Percentiles rank a stretch among this genome's conserved stretches.
Conservation (phyloP, 2,113 vertebrate genomes). For the Nansenia antarctica region DNA sequence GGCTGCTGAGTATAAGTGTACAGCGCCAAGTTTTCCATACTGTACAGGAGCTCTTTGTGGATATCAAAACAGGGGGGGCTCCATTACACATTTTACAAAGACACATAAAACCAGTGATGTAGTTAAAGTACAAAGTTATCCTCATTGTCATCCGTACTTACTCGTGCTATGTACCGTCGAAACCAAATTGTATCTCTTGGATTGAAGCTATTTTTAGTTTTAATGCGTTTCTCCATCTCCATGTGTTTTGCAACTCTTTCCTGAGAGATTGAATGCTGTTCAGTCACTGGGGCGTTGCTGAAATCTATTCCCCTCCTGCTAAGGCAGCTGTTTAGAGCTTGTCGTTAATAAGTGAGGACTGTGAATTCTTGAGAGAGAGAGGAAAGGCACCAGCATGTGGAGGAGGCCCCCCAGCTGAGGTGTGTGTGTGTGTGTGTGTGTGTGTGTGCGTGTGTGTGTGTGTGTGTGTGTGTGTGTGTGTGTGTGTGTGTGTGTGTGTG, state of each 20-base stretch:
- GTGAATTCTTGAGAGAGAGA: conserved; percentile 6
- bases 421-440: no score
- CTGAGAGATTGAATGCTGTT: conserved; percentile 38
- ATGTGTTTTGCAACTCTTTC: conserved; percentile 48
- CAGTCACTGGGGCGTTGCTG: conserved; percentile 47
- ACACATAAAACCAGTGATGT: not conserved
- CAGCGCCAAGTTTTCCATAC: conserved; percentile 13
- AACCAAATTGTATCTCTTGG: not conserved
- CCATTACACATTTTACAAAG: no score
- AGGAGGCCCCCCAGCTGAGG: conserved; percentile 20
- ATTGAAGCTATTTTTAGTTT: conserved; percentile 37
- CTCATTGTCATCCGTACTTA: conserved; percentile 17
- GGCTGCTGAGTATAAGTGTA: conserved; percentile 39
- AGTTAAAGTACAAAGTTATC: conserved; percentile 8
- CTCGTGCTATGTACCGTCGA: not conserved
- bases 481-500: no score
- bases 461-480: no score
- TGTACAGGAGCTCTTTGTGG: no score
- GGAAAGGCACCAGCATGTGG: conserved; percentile 38
- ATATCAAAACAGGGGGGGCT: not conserved
- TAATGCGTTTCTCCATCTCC: conserved; percentile 50
- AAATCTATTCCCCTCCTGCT: conserved; percentile 56
- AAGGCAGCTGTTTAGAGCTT: conserved; percentile 52
- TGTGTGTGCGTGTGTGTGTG: no score
- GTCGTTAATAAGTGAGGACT: conserved; percentile 56